These are phyloP conservation scores for Xiphorhynchus elegans DNA, from an alignment of 2,113 vertebrate species.

Conservation along the genomic window DNA sequence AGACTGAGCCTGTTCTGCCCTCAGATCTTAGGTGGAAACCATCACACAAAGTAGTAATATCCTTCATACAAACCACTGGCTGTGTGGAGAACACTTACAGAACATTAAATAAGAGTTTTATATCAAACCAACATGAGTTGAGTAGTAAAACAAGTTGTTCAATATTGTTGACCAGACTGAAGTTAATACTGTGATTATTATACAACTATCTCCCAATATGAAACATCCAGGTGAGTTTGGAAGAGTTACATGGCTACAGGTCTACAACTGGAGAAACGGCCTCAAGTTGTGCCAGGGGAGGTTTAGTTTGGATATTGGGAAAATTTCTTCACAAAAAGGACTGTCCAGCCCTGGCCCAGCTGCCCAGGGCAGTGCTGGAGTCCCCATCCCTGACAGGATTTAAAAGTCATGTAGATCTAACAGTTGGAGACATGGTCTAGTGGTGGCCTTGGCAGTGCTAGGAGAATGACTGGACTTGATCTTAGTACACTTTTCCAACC, in stretches of 20 bases:
- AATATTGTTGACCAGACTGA: background rate
- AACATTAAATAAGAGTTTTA: background rate
- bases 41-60: background rate
- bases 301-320: background rate
- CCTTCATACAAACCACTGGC: background rate
- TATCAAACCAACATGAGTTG: background rate
- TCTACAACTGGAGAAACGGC: fast-evolving
- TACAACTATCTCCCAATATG: background rate
- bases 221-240: background rate
- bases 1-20: background rate
- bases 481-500: background rate
- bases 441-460: background rate
- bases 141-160: background rate
- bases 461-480: fast-evolving
- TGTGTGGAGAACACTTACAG: background rate
- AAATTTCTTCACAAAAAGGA: fast-evolving
- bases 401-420: background rate
- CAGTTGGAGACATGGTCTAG: fast-evolving
- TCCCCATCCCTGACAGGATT: fast-evolving
- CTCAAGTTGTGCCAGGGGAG: background rate
- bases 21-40: background rate
- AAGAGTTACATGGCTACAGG: background rate
- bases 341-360: background rate
- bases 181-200: background rate
- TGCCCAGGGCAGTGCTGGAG: background rate